Base-by-base conservation (phyloP, 2,797 vertebrate genomes). In the Oryzias sinensis region DNA sequence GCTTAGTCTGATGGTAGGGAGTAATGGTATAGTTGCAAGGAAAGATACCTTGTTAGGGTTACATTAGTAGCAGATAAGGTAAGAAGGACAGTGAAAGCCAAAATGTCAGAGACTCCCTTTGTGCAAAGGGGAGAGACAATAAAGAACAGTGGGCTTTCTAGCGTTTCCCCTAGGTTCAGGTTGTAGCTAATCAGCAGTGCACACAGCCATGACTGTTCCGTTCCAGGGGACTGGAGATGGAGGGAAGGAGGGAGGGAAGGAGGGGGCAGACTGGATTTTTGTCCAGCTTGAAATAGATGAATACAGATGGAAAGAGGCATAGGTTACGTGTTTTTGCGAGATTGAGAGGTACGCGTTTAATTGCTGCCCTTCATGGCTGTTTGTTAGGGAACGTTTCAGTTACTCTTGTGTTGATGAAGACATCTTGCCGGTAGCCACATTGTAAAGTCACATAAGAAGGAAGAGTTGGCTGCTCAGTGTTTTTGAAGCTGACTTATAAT, bases 121-220 rank as follows among this genome's bases (percentile, higher is more conserved):
- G 70, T 72, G 43, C 9, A 5, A 60, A 68, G 70, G 74, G 76
- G 72, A 77, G 79, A 79, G 71, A 78, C 74, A 85, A 75, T 72
- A 82, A 77, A 69, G 70, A 71, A 61, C 74, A 67, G 43, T 74
- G 78, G 72, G 77, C 65, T 74, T 76, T 80, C 71, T 80, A 65
- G 70, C 66, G 53, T 79, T 76, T 82, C 83, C 82, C 62, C 75
- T 45, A 69, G 86, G 79, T 83, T 87, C 82, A 82, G 79, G 87
- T 90, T 89, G 80, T 82, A 87, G 85, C 86, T 91, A 88, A 90
- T 88, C 87, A 87, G 72, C 78, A 76, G 81, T 88, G 87, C 89
- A 90, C 87, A 90, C 79, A 89, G 83, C 81, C 86, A 80, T 89
- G 89, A 91, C 89, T 89, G 90, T 89, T 89, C 86, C 80, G 84